Evolutionary conservation across 37 sponge, comb jelly and placozoan genomes (phyloP), one percentile per base, ranked within the genome.

Genomic region (Haliclona indistincta): DNA sequence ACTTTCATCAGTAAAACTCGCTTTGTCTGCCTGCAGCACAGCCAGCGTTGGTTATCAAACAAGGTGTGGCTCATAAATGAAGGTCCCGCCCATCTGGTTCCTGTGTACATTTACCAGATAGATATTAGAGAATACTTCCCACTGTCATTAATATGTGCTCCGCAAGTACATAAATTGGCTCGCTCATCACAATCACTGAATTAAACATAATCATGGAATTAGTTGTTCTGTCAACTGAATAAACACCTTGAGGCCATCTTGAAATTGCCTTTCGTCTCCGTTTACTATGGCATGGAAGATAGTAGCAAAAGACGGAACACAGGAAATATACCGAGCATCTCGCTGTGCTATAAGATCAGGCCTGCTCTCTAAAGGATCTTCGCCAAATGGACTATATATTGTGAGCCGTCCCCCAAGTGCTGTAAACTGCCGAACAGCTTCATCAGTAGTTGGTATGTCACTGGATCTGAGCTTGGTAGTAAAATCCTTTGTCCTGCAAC

Each of bases 141-240:
- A n/a, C n/a, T n/a, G n/a, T n/a, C n/a, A n/a, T n/a, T n/a, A n/a
- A n/a, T n/a, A n/a, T n/a, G n/a, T n/a, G n/a, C n/a, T n/a, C n/a
- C n/a, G n/a, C n/a, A n/a, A n/a, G n/a, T n/a, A n/a, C n/a, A n/a
- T n/a, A n/a, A n/a, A n/a, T n/a, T n/a, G n/a, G n/a, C n/a, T n/a
- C n/a, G n/a, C n/a, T n/a, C n/a, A n/a, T n/a, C n/a, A n/a, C n/a
- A n/a, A n/a, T n/a, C n/a, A n/a, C n/a, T n/a, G n/a, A n/a, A n/a
- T n/a, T n/a, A n/a, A n/a, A n/a, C n/a, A n/a, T n/a, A n/a, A n/a
- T n/a, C n/a, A n/a, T n/a, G n/a, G n/a, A n/a, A n/a, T n/a, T n/a
- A n/a, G n/a, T n/a, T n/a, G n/a, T n/a, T n/a, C n/a, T n/a, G n/a
- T 73, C 6, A 73, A 11, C 4, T 58, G 8, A 73, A 75, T 75